phyloP scores from a whole-genome alignment of 2,113 vertebrate genomes.

The Phodopus roborovskii region DNA sequence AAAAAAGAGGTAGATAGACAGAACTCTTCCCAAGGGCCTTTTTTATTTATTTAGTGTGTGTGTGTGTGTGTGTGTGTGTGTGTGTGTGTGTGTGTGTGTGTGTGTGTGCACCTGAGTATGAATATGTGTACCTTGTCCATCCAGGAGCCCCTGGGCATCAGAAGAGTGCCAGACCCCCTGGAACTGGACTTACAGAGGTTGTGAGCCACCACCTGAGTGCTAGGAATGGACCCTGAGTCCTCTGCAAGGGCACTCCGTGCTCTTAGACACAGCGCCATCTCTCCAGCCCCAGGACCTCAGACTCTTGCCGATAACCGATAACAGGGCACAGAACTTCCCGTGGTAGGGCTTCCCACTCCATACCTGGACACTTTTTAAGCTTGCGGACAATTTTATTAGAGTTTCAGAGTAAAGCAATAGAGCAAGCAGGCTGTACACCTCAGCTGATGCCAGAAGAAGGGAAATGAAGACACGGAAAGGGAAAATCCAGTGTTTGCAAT shows the following conservation, averaged over 20 bases:
- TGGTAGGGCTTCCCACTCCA: background rate
- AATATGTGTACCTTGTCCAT: background rate
- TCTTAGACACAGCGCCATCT: background rate
- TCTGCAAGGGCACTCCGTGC: background rate
- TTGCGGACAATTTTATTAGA: background rate
- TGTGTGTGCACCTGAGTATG: background rate
- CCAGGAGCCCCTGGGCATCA: background rate
- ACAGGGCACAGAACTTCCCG: background rate
- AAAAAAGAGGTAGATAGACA: fast-evolving
- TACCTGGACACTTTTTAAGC: background rate
- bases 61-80: background rate
- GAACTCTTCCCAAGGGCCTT: background rate
- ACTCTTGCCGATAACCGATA: background rate
- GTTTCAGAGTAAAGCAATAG: background rate
- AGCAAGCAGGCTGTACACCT: background rate
- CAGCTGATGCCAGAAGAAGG: background rate
- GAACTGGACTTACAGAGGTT: background rate
- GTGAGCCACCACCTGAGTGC: background rate
- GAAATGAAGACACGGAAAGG: background rate
- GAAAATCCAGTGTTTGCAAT: background rate
- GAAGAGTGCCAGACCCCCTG: background rate
- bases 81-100: background rate
- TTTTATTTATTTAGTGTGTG: background rate
- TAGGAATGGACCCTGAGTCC: background rate
- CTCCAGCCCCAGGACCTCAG: background rate